Conservation (phyloP, 2,797 vertebrate species). For the Calcarius lapponicus region DNA sequence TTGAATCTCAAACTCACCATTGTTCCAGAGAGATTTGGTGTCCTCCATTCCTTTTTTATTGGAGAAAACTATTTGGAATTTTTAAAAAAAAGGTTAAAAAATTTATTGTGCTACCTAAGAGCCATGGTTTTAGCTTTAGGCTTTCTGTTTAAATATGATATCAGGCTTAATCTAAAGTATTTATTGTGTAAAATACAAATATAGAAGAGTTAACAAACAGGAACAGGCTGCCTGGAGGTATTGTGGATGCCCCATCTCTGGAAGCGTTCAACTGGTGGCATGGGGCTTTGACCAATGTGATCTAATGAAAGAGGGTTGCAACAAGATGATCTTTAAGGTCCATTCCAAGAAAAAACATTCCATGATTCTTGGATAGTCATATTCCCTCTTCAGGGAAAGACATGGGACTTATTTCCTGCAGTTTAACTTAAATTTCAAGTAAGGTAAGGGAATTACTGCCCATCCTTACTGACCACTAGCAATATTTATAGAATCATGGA, state of each 20-base stretch:
- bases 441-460: neutral
- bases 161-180: neutral
- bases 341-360: neutral
- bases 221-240: accelerated
- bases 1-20: neutral
- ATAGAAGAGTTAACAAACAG: neutral
- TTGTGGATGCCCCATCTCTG: neutral
- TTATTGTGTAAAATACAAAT: neutral
- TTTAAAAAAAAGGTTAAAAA: neutral
- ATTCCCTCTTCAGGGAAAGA: neutral
- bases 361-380: neutral
- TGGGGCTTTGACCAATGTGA: neutral
- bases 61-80: neutral
- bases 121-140: neutral
- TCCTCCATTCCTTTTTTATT: neutral
- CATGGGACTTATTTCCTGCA: neutral
- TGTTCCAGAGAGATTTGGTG: neutral
- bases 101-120: neutral
- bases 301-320: neutral
- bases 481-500: neutral
- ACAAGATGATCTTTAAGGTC: neutral
- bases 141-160: neutral
- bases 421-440: neutral
- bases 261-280: neutral
- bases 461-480: neutral